Evolutionary conservation across 2,113 vertebrate genomes (phyloP).

Genomic region (Hucho hucho): DNA sequence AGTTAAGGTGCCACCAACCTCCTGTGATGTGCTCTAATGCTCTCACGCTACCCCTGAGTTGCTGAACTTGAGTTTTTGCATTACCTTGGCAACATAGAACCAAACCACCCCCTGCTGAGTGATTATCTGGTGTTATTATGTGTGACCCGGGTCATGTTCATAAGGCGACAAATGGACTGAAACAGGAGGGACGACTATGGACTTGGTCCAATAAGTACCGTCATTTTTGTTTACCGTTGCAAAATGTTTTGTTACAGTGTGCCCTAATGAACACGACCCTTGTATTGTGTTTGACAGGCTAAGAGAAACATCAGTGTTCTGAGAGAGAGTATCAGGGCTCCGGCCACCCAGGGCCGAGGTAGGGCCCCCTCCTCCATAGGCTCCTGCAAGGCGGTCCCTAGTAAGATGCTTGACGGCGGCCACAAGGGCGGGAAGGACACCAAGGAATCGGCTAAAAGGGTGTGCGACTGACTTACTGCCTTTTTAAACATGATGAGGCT

Average conservation of each 20-base stretch:
- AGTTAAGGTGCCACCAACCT: no score
- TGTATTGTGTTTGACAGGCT: slow-evolving; percentile 69
- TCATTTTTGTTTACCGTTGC: no score
- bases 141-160: not conserved
- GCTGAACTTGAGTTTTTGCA: not conserved
- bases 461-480: slow-evolving; percentile 23
- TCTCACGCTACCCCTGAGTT: not conserved
- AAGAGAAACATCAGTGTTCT: slow-evolving; percentile 78
- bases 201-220: no score
- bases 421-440: slow-evolving; percentile 68
- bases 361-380: slow-evolving; percentile 1
- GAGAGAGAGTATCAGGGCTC: slow-evolving; percentile 65
- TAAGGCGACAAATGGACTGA: no score
- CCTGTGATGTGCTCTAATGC: not conserved
- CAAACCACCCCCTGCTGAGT: not conserved
- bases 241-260: no score
- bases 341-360: slow-evolving; percentile 47
- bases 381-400: slow-evolving; percentile 54
- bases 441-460: slow-evolving; percentile 68
- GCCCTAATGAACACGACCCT: no score
- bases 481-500: slow-evolving; percentile 71
- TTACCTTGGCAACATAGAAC: not conserved
- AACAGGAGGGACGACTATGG: no score
- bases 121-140: not conserved
- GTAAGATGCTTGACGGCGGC: slow-evolving; percentile 66